Evolutionary conservation across 2,888 invertebrate genomes (phyloP).

Genomic region (Apamea monoglypha): DNA sequence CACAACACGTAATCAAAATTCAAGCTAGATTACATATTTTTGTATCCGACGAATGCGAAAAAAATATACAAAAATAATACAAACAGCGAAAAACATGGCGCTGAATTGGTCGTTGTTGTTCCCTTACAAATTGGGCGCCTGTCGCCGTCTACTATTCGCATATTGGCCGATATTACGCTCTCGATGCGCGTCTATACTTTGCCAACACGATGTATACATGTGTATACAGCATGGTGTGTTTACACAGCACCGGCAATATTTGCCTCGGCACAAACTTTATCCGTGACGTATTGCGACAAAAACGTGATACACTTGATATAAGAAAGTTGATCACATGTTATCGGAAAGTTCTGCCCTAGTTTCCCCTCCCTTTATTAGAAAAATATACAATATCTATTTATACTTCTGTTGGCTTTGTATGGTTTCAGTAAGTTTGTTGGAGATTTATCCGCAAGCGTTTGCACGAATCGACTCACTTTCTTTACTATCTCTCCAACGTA

Average conservation of each 20-base stretch:
- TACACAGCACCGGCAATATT: conserved; percentile 66
- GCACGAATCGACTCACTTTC: not conserved
- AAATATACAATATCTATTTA: conserved; percentile 58
- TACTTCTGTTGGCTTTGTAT: conserved; percentile 36
- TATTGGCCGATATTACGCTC: conserved; percentile 79
- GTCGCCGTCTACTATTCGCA: conserved; percentile 77
- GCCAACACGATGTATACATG: conserved; percentile 63
- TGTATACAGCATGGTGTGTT: conserved; percentile 63
- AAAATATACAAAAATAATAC: conserved; percentile 68
- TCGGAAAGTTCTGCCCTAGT: conserved; percentile 68
- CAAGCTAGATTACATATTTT: conserved; percentile 63
- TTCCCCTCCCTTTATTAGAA: conserved; percentile 60
- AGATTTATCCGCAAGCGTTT: conserved; percentile 10
- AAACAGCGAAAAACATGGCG: conserved; percentile 68
- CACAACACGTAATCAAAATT: conserved; percentile 64
- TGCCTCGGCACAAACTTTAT: conserved; percentile 68
- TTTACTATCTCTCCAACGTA: not conserved
- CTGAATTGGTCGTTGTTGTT: conserved; percentile 71
- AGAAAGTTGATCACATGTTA: conserved; percentile 68
- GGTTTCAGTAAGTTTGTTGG: conserved; percentile 26
- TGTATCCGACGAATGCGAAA: conserved; percentile 58
- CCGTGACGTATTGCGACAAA: conserved; percentile 66
- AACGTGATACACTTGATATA: conserved; percentile 68
- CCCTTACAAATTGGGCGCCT: conserved; percentile 82
- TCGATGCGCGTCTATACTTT: conserved; percentile 69